phyloP scores from a whole-genome alignment of 2,113 vertebrate genomes.

The Redunca redunca region DNA sequence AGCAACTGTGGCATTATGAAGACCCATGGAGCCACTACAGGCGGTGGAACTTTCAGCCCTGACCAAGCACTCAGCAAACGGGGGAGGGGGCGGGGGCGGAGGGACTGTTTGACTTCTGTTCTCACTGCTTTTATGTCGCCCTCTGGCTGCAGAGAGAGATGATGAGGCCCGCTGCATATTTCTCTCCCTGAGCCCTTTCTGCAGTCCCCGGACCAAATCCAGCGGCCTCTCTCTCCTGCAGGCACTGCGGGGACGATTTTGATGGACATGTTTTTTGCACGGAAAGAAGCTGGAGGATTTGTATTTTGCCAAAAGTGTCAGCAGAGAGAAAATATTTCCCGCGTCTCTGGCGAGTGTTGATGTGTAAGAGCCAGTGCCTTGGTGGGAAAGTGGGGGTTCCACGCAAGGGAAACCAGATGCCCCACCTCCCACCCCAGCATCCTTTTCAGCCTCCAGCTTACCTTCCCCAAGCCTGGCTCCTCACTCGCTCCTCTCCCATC shows the following conservation, averaged over 20 bases:
- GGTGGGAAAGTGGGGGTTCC: neutral
- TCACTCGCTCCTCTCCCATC: slow-evolving; percentile 21
- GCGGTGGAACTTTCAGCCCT: accelerated
- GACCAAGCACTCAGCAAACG: neutral
- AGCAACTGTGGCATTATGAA: too few relatives aligned
- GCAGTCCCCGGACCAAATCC: neutral
- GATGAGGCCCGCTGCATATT: accelerated
- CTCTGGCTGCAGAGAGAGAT: neutral
- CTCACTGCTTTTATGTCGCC: neutral
- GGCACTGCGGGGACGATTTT: slow-evolving; percentile 35
- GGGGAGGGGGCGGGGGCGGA: neutral
- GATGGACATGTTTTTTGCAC: slow-evolving; percentile 62
- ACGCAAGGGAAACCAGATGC: accelerated
- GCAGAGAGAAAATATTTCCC: slow-evolving; percentile 73
- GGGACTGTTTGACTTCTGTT: neutral
- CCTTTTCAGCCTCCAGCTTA: slow-evolving; percentile 29
- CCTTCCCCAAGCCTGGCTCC: neutral
- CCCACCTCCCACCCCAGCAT: neutral
- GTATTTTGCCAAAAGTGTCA: slow-evolving; percentile 73
- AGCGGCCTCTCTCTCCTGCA: neutral
- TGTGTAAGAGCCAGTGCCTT: slow-evolving; percentile 30
- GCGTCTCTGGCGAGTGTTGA: slow-evolving; percentile 70
- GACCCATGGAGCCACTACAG: neutral
- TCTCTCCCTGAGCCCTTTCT: neutral
- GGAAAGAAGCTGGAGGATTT: neutral